Base-by-base conservation (phyloP, 2,797 vertebrate genomes). In the Periparus ater region DNA sequence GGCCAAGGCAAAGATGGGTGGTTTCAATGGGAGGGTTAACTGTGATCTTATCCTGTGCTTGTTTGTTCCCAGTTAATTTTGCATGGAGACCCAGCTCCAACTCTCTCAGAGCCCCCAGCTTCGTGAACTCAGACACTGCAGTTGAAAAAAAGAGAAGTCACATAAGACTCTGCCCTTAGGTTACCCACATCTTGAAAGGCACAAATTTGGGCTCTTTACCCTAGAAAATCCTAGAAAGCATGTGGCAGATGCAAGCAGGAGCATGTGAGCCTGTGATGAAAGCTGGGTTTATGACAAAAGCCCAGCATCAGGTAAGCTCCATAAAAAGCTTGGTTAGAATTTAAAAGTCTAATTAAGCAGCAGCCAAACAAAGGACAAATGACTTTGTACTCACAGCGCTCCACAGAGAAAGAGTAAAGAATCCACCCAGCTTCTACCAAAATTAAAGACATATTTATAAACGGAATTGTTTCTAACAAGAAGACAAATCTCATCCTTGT, bases 371-470 rank as follows among this genome's bases (percentile, higher is more conserved):
- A 80, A 63, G 83, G 86, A 47, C 40, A 60, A 92, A 55, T 50
- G 58, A n/a, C 40, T 92, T 86, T 76, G 58, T 88, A 81, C 34
- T 89, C 54, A 26, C 16, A 66, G n/a, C 47, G 50, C 40, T 93
- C 66, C 77, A 47, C 57, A 55, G 62, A 80, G 74, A 86, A 91
- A 86, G 51, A 94, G 68, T 68, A 85, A 91, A 84, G 78, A 78
- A 91, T 81, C 75, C 89, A 88, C 66, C 57, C 95, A 86, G 62
- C 82, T 93, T 22, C 82, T 66, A 92, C 55, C 44, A 86, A 95
- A 97, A 97, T 92, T 95, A 92, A 96, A 93, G 95, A 94, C 91
- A 93, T 86, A 91, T 93, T 97, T 94, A 85, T 63, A 79, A 88
- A 73, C 66, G 88, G 91, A 97, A 94, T 95, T 93, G 76, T 94